Base-by-base conservation (phyloP, 2,888 invertebrate species). In the Bimastos eiseni region DNA sequence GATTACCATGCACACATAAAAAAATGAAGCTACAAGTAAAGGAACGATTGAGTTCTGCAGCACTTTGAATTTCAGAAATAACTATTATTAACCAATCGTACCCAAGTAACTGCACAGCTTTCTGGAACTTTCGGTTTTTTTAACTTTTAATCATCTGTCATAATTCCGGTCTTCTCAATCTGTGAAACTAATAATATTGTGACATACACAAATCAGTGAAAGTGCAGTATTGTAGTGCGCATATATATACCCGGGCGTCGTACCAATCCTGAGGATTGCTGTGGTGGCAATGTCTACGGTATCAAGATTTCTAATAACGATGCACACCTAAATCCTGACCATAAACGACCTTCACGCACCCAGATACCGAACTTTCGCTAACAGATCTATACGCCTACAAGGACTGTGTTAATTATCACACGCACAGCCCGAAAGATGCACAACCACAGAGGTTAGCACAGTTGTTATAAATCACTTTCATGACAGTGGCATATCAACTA, bases 341-440 rank as follows among this genome's bases (percentile, higher is more conserved):
- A n/a, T n/a, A n/a, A n/a, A n/a, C n/a, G n/a, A n/a, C n/a, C n/a
- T n/a, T n/a, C n/a, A n/a, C n/a, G n/a, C n/a, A n/a, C n/a, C n/a
- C n/a, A n/a, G n/a, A n/a, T n/a, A n/a, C n/a, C n/a, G n/a, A n/a
- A n/a, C n/a, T n/a, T n/a, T n/a, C n/a, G n/a, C n/a, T n/a, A n/a
- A n/a, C n/a, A 70, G 70, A n/a, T n/a, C 70, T 70, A 70, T 70
- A 70, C 70, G 70, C 70, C 70, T 70, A 70, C 70, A 30, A 70
- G 30, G 41, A 6, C 15, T 70, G 70, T 70, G 55, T 55, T 55
- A 30, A 30, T 55, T 24, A 30, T 55, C 55, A 55, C 5, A 55
- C 44, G 44, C 15, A 17, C 30, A 24, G 30, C 30, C 2, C 55
- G 55, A 55, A 44, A 17, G 44, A 55, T 55, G 70, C n/a, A 30